A percentile compares a stretch with the other conserved stretches of the same genome.
phyloP scores from a whole-genome alignment of 2,797 vertebrate species.

The Notolabrus celidotus region DNA sequence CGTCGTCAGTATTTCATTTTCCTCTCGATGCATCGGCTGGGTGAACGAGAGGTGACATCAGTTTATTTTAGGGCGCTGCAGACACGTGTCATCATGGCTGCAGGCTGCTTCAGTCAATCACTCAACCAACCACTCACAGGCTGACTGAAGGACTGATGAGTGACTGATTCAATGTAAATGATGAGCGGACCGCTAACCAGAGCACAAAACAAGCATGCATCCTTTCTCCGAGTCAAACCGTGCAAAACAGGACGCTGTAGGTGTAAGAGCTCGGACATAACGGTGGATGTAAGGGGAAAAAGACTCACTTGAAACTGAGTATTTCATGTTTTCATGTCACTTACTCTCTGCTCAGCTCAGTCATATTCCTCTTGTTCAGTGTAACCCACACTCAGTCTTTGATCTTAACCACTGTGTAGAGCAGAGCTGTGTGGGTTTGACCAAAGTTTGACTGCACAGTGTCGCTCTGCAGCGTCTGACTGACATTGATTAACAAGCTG shows the following conservation, averaged over 20 bases:
- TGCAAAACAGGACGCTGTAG: no score
- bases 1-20: no score
- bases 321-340: no score
- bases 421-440: background rate
- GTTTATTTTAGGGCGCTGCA: background rate
- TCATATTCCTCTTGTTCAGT: no score
- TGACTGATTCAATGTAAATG: slow-evolving; percentile 3
- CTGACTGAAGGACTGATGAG: background rate
- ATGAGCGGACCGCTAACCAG: background rate
- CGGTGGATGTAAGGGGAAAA: no score
- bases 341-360: no score
- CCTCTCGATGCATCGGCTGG: no score
- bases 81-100: background rate
- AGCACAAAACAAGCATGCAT: background rate
- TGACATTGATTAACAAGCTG: background rate
- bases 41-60: background rate
- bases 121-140: background rate
- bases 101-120: background rate
- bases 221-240: background rate
- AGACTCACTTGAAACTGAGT: no score
- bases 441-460: background rate
- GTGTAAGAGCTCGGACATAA: no score
- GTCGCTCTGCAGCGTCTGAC: background rate
- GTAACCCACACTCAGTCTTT: no score
- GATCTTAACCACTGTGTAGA: no score